Evolutionary conservation across 2,797 vertebrate species (phyloP), one percentile per base, ranked within the genome.

Genomic region (Numenius phaeopus): DNA sequence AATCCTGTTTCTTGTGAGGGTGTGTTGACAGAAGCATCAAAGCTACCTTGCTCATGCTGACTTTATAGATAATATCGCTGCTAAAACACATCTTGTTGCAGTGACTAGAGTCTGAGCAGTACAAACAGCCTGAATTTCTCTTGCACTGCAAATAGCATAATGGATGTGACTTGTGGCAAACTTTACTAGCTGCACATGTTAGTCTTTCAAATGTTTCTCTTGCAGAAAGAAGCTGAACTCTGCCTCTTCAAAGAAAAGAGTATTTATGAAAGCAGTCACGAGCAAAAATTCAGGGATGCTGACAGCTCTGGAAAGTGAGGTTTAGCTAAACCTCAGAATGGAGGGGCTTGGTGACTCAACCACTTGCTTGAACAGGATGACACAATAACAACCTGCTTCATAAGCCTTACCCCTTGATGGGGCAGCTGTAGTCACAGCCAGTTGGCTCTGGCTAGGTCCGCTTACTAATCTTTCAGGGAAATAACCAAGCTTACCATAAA

Each of bases 11-110:
- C 71, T 87, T 80, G 44, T 59, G 77, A 80, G 55, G 16, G 17
- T 83, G 44, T 77, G 62, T 73, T 94, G 90, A 85, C 90, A 90
- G 70, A 82, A 67, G 55, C 76, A 64, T 64, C 75, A 57, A 87
- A 90, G 62, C 62, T 92, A 27, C 46, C 26, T 80, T 73, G 76
- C 64, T 94, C 10, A 23, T 27, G 26, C 18, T 88, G 83, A 39
- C 49, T 75, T 71, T 32, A 54, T 39, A 72, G 92, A 67, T 73
- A 57, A 10, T 32, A 75, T 46, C 42, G 11, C n/a, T 95, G 57
- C 32, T 86, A 23, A 69, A 92, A 75, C 34, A 58, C 30, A 18
- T 40, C 61, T 58, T 86, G 37, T 82, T 70, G 4, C 5, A 49
- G 67, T 32, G 50, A 15, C 50, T 64, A 29, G 27, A 57, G 47